These are phyloP conservation scores for Syngnathus floridae DNA, from an alignment of 2,113 vertebrate species.

Conservation along the genomic window DNA sequence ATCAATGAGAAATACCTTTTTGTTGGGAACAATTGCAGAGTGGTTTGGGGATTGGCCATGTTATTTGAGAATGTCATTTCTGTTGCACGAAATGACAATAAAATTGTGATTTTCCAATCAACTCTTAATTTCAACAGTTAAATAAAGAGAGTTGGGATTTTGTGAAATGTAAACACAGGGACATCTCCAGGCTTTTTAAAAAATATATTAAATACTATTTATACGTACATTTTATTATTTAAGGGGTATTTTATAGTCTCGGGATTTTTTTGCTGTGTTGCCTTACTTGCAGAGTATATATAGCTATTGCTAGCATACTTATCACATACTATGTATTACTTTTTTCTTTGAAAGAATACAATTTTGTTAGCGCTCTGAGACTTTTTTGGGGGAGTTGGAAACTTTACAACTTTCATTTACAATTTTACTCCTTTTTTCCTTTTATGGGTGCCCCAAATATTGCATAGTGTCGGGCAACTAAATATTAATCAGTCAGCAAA, in stretches of 20 bases:
- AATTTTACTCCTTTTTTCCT: neutral
- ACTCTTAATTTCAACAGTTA: too few relatives aligned
- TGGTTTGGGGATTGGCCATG: too few relatives aligned
- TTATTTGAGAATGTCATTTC: too few relatives aligned
- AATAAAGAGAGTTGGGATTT: too few relatives aligned
- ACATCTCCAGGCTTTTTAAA: too few relatives aligned
- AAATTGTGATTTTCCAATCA: too few relatives aligned
- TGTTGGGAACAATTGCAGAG: too few relatives aligned
- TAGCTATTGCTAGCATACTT: neutral
- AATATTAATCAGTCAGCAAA: neutral
- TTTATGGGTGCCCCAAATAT: neutral
- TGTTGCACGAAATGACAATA: too few relatives aligned
- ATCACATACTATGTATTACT: neutral
- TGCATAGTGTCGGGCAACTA: neutral
- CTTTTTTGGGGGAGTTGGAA: neutral
- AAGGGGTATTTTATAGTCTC: neutral
- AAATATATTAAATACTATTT: too few relatives aligned
- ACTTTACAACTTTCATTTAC: neutral
- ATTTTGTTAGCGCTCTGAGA: neutral
- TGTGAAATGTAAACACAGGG: too few relatives aligned
- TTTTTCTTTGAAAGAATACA: neutral
- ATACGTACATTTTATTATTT: too few relatives aligned
- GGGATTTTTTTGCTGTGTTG: neutral
- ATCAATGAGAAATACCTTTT: too few relatives aligned
- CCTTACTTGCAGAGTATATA: neutral